Evolutionary conservation across 2,113 vertebrate genomes (phyloP), one percentile per base, ranked within the genome.

Genomic region (Elephantulus edwardii): DNA sequence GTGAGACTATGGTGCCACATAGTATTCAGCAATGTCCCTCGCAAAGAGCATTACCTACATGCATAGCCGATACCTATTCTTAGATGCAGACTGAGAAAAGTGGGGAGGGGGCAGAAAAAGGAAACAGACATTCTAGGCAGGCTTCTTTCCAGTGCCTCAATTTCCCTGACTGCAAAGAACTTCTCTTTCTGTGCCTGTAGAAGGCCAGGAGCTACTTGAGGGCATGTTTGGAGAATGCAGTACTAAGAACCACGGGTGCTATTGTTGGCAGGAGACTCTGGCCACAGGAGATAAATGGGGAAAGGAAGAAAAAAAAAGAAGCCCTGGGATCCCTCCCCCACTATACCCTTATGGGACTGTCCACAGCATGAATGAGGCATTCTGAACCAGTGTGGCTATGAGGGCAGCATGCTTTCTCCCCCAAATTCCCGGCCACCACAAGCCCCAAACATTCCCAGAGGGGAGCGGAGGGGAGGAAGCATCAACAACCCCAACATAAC

Each of bases 1-100:
- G 99, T 99, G 97, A 99, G 99, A 83, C 54, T 1, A 0, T 0
- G 62, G 44, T 79, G 58, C 64, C 54, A 28, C 50, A 30, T n/a
- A 78, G 20, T 46, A 0, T 74, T 54, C 46, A 3, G 30, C 30
- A 8, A 1, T 78, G 78, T 90, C 48, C 80, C 40, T 92, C 52
- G 74, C 44, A 90, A 44, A 86, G 58, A 75, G 5, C n/a, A 20
- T 22, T 60, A 26, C 4, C 30, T 80, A 17, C 52, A n/a, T 33
- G 54, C 88, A 90, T 35, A 52, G n/a, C 40, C 62, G 54, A 79
- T 44, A 77, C 26, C 76, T 35, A 26, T 54, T 91, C 28, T 70
- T 38, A 95, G 81, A 81, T 75, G 19, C 38, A 83, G 35, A 48
- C 50, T 54, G 50, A 92, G 44, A 82, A 85, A 35, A 80, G 72